These are phyloP conservation scores for Anarsia innoxiella DNA, from an alignment of 2,888 invertebrate species.

Conservation along the genomic window DNA sequence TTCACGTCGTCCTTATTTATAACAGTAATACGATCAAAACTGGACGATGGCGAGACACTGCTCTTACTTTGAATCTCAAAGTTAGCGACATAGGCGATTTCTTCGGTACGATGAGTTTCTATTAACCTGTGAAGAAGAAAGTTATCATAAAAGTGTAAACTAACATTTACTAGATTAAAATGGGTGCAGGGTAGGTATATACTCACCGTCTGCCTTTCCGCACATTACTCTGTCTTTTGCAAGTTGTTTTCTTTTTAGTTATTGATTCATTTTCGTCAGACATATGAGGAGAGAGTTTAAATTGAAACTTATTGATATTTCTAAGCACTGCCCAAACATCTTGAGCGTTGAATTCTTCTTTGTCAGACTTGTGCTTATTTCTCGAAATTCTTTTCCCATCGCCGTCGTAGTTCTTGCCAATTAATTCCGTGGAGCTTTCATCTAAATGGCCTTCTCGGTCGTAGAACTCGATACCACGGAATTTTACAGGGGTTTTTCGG, in stretches of 20 bases:
- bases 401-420: constrained; percentile 31
- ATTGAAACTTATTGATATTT: constrained; percentile 54
- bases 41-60: constrained; percentile 21
- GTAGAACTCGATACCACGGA: constrained; percentile 35
- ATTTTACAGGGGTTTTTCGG: constrained; percentile 24
- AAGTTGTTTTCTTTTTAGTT: constrained; percentile 18
- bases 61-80: constrained; percentile 27
- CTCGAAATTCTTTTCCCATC: constrained; percentile 25
- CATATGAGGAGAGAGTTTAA: constrained; percentile 45
- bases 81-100: constrained; percentile 52
- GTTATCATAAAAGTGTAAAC: neutral
- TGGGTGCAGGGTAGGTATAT: too few relatives aligned
- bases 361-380: constrained; percentile 10
- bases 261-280: constrained; percentile 34
- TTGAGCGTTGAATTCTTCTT: constrained; percentile 26
- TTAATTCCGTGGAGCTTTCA: constrained; percentile 44
- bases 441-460: constrained; percentile 48
- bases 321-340: constrained; percentile 58
- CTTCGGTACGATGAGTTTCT: constrained; percentile 50
- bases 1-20: too few relatives aligned
- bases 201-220: constrained; percentile 40
- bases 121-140: constrained; percentile 37
- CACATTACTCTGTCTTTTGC: constrained; percentile 24
- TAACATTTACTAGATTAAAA: neutral
- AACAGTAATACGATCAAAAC: constrained; percentile 55